A percentile compares a stretch with the other conserved stretches of the same genome.
Conservation (phyloP, 2,888 invertebrate genomes). For the Amitus sp. region DNA sequence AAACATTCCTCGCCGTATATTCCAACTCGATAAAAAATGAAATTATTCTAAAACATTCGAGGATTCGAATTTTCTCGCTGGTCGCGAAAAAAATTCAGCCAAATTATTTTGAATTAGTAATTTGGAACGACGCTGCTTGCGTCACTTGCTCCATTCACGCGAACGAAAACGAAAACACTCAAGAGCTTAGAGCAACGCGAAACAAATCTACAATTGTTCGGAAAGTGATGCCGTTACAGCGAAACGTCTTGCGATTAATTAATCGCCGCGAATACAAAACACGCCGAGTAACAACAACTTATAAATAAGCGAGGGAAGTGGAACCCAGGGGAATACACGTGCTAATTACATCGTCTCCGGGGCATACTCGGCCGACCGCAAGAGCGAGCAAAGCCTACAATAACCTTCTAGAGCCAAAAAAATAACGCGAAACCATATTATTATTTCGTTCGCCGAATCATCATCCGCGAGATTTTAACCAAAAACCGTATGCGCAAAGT, state of each 20-base stretch:
- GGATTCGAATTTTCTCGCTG: background rate
- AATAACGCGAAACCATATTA: no score
- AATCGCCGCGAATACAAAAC: background rate
- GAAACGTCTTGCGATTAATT: background rate
- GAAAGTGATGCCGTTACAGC: background rate
- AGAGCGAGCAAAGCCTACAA: no score
- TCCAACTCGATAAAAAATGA: background rate
- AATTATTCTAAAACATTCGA: background rate
- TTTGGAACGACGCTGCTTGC: background rate
- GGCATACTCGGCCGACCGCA: background rate
- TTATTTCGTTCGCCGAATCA: no score
- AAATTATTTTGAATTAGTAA: no score
- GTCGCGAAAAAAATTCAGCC: no score
- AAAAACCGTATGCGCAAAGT: background rate
- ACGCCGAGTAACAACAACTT: background rate
- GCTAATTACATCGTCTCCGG: background rate
- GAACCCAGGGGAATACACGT: background rate
- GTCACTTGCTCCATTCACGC: background rate
- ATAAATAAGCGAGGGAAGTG: background rate
- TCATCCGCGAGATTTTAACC: no score
- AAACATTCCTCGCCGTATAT: conserved; percentile 24
- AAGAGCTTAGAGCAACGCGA: background rate
- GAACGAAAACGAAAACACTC: conserved; percentile 2
- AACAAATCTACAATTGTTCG: background rate
- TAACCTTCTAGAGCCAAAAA: no score